phyloP scores from a whole-genome alignment of 2,113 vertebrate species.

The Anarrhichthys ocellatus region DNA sequence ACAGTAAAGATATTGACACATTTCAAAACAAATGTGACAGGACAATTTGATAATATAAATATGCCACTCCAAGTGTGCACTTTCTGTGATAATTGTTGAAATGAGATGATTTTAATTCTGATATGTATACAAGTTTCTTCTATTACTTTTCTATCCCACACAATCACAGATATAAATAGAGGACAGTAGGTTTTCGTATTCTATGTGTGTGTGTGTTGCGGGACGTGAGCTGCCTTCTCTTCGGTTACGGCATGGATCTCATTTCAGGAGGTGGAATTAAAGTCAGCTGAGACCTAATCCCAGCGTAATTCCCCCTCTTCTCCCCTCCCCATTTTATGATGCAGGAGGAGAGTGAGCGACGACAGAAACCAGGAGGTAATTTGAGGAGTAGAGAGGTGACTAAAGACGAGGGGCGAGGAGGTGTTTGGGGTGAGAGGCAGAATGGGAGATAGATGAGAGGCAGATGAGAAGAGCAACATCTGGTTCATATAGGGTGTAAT shows the following conservation, averaged over 20 bases:
- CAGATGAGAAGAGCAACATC: neutral
- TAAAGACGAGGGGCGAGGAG: neutral
- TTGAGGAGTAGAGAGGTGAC: constrained; percentile 34
- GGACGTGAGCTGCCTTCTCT: constrained; percentile 46
- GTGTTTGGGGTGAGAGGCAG: neutral
- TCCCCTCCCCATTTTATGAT: constrained; percentile 46
- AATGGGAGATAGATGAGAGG: neutral
- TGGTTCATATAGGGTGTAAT: neutral
- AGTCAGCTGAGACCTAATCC: constrained; percentile 75
- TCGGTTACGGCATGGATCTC: constrained; percentile 62
- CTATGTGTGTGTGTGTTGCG: constrained; percentile 18
- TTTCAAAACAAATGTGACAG: neutral
- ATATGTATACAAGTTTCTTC: constrained; percentile 2
- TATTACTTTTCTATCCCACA: constrained; percentile 17
- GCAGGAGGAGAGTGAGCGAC: constrained; percentile 14
- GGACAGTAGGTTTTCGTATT: constrained; percentile 3
- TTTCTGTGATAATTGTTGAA: neutral
- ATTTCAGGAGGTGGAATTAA: constrained; percentile 79
- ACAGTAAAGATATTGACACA: neutral
- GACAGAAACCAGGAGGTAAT: constrained; percentile 33
- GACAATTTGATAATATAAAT: neutral
- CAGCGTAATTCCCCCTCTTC: constrained; percentile 53
- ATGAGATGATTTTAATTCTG: neutral
- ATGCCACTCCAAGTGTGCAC: neutral
- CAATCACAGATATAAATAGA: constrained; percentile 23